These are phyloP conservation scores for Ptychochromis oligacanthus DNA, from an alignment of 2,113 vertebrate genomes.

Conservation along the genomic window DNA sequence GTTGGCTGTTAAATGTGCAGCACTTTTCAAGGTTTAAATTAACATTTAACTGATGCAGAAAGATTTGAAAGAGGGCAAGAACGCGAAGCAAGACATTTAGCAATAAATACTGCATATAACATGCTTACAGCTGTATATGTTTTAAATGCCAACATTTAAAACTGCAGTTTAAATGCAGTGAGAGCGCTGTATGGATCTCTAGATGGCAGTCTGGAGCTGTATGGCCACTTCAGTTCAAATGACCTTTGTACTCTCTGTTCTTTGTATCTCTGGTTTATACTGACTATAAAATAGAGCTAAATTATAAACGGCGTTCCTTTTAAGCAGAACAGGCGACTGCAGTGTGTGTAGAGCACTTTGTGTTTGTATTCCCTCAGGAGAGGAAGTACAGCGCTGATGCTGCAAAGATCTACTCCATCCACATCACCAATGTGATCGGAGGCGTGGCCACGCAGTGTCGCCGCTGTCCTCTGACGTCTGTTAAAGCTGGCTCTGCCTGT, in stretches of 20 bases:
- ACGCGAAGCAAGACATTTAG: neutral
- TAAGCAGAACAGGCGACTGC: neutral
- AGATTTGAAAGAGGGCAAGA: neutral
- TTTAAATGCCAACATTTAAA: too few relatives aligned
- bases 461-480: slow-evolving; percentile 81
- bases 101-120: neutral
- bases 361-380: slow-evolving; percentile 75
- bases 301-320: neutral
- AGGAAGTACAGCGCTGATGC: slow-evolving; percentile 85
- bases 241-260: neutral
- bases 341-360: neutral
- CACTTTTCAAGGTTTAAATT: neutral
- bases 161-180: neutral
- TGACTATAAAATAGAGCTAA: neutral
- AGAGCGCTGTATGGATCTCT: neutral
- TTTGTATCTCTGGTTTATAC: neutral
- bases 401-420: slow-evolving; percentile 92
- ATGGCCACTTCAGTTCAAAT: neutral
- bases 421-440: slow-evolving; percentile 87
- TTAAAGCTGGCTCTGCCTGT: slow-evolving; percentile 78
- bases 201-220: slow-evolving; percentile 48
- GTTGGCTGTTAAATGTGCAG: neutral
- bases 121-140: neutral
- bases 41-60: neutral
- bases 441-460: slow-evolving; percentile 91